A percentile compares a stretch with the other conserved stretches of the same genome.
Evolutionary conservation across 1,140 invertebrate species (phyloP).

Genomic region (Arion vulgaris): DNA sequence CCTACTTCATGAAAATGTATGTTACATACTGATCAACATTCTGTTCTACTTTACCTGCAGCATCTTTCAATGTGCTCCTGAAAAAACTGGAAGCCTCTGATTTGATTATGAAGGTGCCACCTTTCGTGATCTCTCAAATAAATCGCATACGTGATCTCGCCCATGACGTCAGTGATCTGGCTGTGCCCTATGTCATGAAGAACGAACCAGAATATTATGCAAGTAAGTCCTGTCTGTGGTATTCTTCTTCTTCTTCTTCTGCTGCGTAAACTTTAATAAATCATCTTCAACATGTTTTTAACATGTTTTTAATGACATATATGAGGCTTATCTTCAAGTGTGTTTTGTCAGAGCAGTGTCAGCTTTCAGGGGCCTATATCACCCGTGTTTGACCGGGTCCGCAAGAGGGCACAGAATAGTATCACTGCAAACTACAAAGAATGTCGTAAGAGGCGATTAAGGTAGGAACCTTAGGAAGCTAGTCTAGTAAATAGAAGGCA

Average conservation of each 20-base stretch:
- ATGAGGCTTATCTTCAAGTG: not conserved
- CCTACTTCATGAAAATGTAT: too few species aligned
- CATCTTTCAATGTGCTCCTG: slow-evolving; percentile 21
- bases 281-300: not conserved
- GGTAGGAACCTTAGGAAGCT: too few species aligned
- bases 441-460: too few species aligned
- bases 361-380: too few species aligned
- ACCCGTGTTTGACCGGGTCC: too few species aligned
- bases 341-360: not conserved
- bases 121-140: not conserved
- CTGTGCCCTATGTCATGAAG: slow-evolving; percentile 10
- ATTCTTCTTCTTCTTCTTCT: too few species aligned
- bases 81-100: not conserved
- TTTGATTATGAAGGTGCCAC: not conserved
- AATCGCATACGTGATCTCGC: not conserved
- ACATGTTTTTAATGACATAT: not conserved
- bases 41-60: not conserved
- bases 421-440: too few species aligned
- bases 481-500: too few species aligned
- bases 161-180: slow-evolving; percentile 7
- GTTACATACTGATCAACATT: not conserved
- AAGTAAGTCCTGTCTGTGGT: too few species aligned
- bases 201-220: slow-evolving; percentile 26
- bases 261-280: not conserved
- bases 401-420: too few species aligned